Conservation (phyloP, 2,113 vertebrate species). For the Pagrus major region DNA sequence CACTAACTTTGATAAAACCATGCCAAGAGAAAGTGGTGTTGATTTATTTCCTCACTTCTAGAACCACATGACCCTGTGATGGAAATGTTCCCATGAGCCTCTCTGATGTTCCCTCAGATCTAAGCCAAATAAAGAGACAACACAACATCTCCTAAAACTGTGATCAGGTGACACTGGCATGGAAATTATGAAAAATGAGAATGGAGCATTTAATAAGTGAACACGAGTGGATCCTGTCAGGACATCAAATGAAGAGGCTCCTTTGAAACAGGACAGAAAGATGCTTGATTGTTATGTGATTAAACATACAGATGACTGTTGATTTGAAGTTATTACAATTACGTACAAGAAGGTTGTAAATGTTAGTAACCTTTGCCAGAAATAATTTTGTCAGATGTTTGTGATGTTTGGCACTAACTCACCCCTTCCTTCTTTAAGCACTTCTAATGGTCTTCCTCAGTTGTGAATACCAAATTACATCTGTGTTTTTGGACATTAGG, state of each 20-base stretch:
- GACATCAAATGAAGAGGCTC: too few relatives aligned
- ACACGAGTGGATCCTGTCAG: neutral
- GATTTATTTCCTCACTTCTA: neutral
- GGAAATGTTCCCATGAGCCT: neutral
- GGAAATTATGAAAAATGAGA: neutral
- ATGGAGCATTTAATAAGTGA: neutral
- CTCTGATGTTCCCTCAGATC: conserved; percentile 1
- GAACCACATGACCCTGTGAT: neutral
- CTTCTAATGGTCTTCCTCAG: neutral
- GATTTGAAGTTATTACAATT: neutral
- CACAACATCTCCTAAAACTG: neutral
- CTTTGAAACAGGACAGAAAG: neutral
- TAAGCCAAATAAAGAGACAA: conserved; percentile 8
- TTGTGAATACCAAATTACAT: neutral
- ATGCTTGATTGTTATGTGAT: neutral
- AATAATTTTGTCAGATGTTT: neutral
- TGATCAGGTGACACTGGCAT: neutral
- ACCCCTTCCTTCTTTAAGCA: neutral
- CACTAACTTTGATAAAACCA: neutral
- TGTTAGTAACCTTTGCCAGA: neutral
- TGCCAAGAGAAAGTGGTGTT: neutral
- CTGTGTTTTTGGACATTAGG: neutral
- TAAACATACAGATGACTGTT: neutral
- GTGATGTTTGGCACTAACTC: neutral
- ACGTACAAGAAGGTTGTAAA: neutral